Conservation (phyloP, 2,888 invertebrate genomes). For the Asteroscopus sphinx region DNA sequence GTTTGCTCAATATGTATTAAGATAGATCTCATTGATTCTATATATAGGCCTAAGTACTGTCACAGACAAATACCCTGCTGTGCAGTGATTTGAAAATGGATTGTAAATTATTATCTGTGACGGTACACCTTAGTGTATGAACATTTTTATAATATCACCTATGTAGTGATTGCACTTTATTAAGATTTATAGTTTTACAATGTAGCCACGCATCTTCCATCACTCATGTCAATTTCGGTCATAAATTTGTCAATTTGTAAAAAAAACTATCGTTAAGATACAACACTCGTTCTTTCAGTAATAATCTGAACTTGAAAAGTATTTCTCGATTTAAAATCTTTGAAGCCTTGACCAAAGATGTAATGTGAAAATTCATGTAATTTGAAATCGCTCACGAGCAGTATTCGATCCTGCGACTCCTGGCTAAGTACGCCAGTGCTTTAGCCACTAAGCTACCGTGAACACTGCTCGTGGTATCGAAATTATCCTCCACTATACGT, state of each 20-base stretch:
- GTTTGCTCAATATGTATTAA: slow-evolving; percentile 60
- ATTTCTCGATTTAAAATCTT: slow-evolving; percentile 2
- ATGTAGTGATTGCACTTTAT: slow-evolving; percentile 42
- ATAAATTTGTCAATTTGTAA: slow-evolving; percentile 68
- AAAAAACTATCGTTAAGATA: slow-evolving; percentile 34
- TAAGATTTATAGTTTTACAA: slow-evolving; percentile 22
- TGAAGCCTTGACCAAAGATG: neutral
- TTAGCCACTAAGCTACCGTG: no score
- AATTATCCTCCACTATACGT: no score
- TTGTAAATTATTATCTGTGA: slow-evolving; percentile 14
- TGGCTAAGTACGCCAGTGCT: no score
- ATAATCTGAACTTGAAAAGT: slow-evolving; percentile 40
- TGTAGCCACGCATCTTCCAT: slow-evolving; percentile 17
- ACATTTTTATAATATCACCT: slow-evolving; percentile 27
- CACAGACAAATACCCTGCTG: slow-evolving; percentile 14
- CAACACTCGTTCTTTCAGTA: slow-evolving; percentile 53
- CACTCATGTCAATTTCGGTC: slow-evolving; percentile 62
- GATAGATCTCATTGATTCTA: slow-evolving; percentile 32
- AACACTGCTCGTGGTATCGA: no score
- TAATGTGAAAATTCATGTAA: no score
- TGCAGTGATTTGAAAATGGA: neutral
- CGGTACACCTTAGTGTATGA: slow-evolving; percentile 28
- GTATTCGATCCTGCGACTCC: no score
- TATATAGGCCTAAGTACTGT: slow-evolving; percentile 40
- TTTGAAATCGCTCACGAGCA: no score